Evolutionary conservation across 2,797 vertebrate genomes (phyloP), one percentile per base, ranked within the genome.

Genomic region (Pipistrellus nathusii): DNA sequence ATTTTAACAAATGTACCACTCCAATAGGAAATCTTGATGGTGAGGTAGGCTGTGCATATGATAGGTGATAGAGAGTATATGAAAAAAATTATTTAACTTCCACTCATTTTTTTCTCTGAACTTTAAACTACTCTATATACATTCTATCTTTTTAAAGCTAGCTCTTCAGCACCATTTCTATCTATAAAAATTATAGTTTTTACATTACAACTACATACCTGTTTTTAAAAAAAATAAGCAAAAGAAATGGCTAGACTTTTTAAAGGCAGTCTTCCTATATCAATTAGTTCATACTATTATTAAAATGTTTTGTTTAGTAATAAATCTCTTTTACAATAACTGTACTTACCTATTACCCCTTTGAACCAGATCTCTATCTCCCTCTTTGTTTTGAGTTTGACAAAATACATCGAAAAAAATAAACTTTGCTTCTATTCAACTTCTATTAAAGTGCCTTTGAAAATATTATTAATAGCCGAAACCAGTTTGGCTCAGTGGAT

Each of bases 141-240:
- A 55, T 17, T 57, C 44, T 51, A 27, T n/a, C 71, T 76, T 83
- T 86, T 15, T 32, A 51, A 88, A 51, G 32, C 72, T 30, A 96
- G 35, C 11, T 77, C 7, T 89, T 84, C 3, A 72, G n/a, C 20
- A 85, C 8, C 90, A 77, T 73, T 88, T 93, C 76, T 93, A 57
- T 51, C 32, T 20, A 76, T 46, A 89, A 69, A 90, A 72, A 80
- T 84, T 32, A 76, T 69, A 91, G 25, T 53, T 94, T 95, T 86
- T 76, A 90, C 17, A 69, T 85, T 76, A 71, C 23, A 71, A 62
- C 8, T 81, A 69, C 66, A 27, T 35, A 55, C 23, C 8, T 59
- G 17, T 83, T 95, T 75, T 44, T 53, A 18, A 12, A 59, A 62
- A 88, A 94, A 95, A 55, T 71, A 89, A 82, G 82, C 8, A 94